Evolutionary conservation across 92 coral and sea anemone genomes (phyloP).

Genomic region (Ricordea florida): DNA sequence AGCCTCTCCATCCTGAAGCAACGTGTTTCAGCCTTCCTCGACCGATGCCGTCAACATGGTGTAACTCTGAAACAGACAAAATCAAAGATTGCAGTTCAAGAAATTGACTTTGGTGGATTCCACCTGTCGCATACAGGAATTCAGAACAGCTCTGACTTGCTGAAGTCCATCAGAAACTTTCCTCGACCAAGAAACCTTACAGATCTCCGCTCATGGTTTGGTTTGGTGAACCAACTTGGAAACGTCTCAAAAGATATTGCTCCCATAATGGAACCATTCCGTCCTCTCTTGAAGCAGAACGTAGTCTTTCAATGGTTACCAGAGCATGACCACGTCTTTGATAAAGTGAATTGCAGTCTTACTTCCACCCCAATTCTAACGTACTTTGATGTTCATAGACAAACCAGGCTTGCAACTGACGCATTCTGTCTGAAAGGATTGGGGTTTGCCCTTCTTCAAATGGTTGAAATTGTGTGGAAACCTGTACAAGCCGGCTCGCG

Average conservation of each 20-base stretch:
- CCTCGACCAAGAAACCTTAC: too few relatives aligned
- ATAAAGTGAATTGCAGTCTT: too few relatives aligned
- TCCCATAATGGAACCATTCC: constrained; percentile 20
- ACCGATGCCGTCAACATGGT: background rate
- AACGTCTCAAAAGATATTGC: constrained; percentile 22
- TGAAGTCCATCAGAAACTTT: constrained; percentile 19
- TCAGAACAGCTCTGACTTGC: constrained; percentile 16
- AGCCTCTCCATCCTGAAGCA: too few relatives aligned
- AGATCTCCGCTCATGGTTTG: constrained; percentile 41
- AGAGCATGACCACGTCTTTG: constrained; percentile 24
- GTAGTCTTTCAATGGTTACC: background rate
- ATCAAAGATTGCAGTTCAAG: constrained; percentile 6
- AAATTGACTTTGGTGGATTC: constrained; percentile 21
- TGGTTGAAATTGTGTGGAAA: background rate
- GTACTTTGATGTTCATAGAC: background rate
- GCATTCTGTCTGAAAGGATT: too few relatives aligned
- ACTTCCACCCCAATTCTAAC: too few relatives aligned
- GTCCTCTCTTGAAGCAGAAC: constrained; percentile 3
- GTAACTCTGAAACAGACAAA: background rate
- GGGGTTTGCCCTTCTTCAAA: background rate
- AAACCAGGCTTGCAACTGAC: background rate
- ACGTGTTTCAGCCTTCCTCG: constrained; percentile 18
- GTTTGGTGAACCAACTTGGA: constrained; percentile 25
- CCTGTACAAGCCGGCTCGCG: constrained; percentile 9
- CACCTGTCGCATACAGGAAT: background rate